Evolutionary conservation across 1,140 invertebrate genomes (phyloP).

Genomic region (Drosophila suzukii): DNA sequence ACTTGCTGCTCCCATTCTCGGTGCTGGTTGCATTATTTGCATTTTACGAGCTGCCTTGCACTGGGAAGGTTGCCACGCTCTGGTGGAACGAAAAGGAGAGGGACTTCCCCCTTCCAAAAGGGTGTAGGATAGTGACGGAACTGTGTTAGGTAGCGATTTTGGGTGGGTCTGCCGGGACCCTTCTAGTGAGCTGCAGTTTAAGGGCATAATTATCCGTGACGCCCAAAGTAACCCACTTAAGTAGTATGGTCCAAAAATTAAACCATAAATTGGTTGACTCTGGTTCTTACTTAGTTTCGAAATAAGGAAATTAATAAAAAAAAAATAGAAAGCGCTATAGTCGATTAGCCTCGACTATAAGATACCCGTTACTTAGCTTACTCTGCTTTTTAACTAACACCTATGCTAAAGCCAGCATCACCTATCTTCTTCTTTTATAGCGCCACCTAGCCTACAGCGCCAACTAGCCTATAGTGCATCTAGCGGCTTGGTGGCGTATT

Average conservation of each 20-base stretch:
- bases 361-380: background rate
- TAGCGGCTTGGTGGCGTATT: no score
- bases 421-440: no score
- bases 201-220: constrained; percentile 21
- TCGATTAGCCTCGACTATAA: no score
- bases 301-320: no score
- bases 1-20: constrained; percentile 3
- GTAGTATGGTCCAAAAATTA: background rate
- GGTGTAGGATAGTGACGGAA: constrained; percentile 48
- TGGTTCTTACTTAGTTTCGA: background rate
- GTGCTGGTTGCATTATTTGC: constrained; percentile 73
- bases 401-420: no score
- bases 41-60: constrained; percentile 75
- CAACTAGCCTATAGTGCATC: no score
- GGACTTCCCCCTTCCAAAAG: background rate
- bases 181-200: constrained; percentile 32
- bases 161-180: constrained; percentile 12
- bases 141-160: constrained; percentile 44
- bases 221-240: constrained; percentile 6
- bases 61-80: constrained; percentile 65
- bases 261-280: background rate
- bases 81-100: constrained; percentile 5
- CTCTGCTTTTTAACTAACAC: no score
- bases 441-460: no score
- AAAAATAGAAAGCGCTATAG: no score